Evolutionary conservation across 2,888 invertebrate species (phyloP).

Genomic region (Sepiola atlantica): DNA sequence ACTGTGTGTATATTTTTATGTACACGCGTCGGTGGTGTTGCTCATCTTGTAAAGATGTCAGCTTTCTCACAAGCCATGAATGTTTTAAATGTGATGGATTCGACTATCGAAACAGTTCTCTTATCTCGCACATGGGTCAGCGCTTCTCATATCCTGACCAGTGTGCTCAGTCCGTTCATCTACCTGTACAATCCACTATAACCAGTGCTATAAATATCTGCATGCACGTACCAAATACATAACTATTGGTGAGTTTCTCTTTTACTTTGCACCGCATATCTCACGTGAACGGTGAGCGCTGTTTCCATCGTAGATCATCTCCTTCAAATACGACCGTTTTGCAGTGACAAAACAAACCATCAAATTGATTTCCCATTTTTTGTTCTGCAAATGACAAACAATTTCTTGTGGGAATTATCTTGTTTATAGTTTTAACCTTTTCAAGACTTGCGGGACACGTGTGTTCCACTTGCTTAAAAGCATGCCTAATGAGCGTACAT

Average conservation of each 20-base stretch:
- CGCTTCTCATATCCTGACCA: neutral
- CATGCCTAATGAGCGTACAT: too few species aligned
- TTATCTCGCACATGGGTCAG: slow-evolving; percentile 15
- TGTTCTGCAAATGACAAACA: neutral
- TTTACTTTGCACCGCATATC: neutral
- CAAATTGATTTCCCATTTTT: neutral
- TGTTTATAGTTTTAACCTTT: neutral
- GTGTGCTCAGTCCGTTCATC: neutral
- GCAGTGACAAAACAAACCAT: neutral
- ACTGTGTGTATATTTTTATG: neutral
- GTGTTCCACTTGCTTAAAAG: too few species aligned
- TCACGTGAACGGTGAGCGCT: neutral
- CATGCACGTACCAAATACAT: neutral
- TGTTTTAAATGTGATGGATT: slow-evolving; percentile 23
- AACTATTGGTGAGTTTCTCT: neutral
- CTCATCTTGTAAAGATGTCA: neutral
- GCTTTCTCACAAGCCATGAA: neutral
- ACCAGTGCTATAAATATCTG: slow-evolving; percentile 32
- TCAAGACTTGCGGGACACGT: too few species aligned
- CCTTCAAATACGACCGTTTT: neutral
- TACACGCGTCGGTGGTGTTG: neutral
- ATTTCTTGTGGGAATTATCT: neutral
- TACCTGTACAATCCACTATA: neutral
- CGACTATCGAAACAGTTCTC: neutral
- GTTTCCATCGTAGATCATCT: neutral